A percentile compares a stretch with the other conserved stretches of the same genome.
These are phyloP conservation scores for Chymomyza procnemis DNA, from an alignment of 2,888 invertebrate genomes.

Conservation along the genomic window DNA sequence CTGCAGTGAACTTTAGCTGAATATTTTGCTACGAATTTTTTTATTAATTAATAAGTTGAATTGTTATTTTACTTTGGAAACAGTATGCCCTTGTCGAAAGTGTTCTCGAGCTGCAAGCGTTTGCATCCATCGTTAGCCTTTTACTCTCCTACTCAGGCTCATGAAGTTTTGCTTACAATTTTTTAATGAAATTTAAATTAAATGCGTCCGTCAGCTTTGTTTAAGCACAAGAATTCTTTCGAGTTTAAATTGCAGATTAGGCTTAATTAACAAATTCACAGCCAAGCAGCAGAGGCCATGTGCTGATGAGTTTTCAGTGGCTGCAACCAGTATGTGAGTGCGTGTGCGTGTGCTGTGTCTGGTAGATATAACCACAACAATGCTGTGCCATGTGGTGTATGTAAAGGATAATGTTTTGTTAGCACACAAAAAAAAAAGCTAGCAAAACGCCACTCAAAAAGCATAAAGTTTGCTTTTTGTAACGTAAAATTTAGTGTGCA, in stretches of 20 bases:
- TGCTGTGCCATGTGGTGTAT: constrained; percentile 17
- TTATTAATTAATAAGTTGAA: no score
- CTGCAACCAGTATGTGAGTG: no score
- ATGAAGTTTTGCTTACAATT: neutral
- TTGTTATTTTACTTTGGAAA: no score
- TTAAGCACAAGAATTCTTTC: constrained; percentile 29
- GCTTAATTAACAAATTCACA: constrained; percentile 73
- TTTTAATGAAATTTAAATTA: neutral
- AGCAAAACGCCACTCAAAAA: neutral
- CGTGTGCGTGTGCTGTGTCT: neutral
- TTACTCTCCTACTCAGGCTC: neutral
- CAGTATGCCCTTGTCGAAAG: no score
- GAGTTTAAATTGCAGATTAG: constrained; percentile 64
- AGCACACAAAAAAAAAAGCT: constrained; percentile 8
- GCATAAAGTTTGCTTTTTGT: constrained; percentile 2
- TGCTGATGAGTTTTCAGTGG: constrained; percentile 14
- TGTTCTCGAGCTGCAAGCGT: no score
- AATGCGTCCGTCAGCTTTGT: neutral
- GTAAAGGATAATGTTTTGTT: constrained; percentile 22
- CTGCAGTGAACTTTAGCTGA: no score
- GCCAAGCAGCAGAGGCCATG: constrained; percentile 28
- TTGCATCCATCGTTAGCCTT: no score
- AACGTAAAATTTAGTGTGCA: neutral
- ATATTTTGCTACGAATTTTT: no score
- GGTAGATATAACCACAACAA: neutral